Evolutionary conservation across 2,113 vertebrate genomes (phyloP).

Genomic region (Melanotaenia duboulayi): DNA sequence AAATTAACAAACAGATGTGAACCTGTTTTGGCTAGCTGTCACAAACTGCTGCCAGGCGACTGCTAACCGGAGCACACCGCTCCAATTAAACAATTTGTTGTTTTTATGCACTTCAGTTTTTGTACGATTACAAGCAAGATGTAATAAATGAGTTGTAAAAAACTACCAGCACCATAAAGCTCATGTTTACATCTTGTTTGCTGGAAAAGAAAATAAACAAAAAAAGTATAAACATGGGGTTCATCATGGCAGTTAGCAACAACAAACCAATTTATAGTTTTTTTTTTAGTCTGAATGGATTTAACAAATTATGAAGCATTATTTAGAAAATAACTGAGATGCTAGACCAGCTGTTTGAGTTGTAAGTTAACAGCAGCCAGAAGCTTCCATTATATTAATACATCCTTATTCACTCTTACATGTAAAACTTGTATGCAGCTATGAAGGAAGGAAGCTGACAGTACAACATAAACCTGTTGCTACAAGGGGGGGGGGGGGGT

Average conservation of each 20-base stretch:
- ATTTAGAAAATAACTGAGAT: background rate
- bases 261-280: no score
- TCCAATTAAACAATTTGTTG: background rate
- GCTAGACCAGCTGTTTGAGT: no score
- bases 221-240: background rate
- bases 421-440: slow-evolving; percentile 35
- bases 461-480: slow-evolving; percentile 29
- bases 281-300: background rate
- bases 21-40: background rate
- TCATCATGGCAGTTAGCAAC: background rate
- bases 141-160: background rate
- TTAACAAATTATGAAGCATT: background rate
- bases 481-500: background rate
- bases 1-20: no score
- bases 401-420: background rate
- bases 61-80: background rate
- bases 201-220: background rate
- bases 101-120: no score
- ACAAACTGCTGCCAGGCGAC: background rate
- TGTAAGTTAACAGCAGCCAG: no score
- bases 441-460: background rate
- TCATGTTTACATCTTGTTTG: background rate
- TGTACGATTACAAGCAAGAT: background rate
- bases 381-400: background rate
- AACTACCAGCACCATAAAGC: background rate